Evolutionary conservation across 2,113 vertebrate species (phyloP).

Genomic region (Epinephelus fuscoguttatus): DNA sequence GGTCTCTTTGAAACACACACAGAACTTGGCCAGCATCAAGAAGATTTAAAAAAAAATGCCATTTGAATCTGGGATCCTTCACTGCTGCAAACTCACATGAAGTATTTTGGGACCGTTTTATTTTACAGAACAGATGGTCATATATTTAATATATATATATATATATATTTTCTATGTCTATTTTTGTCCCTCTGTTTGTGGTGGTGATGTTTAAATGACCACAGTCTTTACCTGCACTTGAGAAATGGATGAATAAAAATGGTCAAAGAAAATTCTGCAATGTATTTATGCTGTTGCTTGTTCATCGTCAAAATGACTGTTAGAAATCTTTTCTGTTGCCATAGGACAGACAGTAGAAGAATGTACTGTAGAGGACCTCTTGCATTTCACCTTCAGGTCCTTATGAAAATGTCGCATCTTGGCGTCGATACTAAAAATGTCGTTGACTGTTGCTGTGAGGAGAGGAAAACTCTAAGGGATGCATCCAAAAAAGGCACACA

Average conservation of each 20-base stretch:
- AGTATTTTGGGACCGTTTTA: conserved; percentile 59
- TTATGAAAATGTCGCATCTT: conserved; percentile 25
- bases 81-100: conserved; percentile 49
- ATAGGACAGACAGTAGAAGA: conserved; percentile 67
- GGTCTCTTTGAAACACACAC: conserved; percentile 11
- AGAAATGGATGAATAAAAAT: conserved; percentile 43
- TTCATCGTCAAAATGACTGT: conserved; percentile 47
- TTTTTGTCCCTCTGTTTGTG: conserved; percentile 59
- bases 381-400: conserved; percentile 55
- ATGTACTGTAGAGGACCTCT: conserved; percentile 61
- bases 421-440: conserved; percentile 2
- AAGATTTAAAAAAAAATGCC: conserved; percentile 18
- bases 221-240: conserved; percentile 53
- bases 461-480: conserved; percentile 4
- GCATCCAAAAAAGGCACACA: conserved; percentile 18
- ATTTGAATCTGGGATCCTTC: conserved; percentile 44
- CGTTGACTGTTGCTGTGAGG: background rate
- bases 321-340: conserved; percentile 62
- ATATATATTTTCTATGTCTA: conserved; percentile 53
- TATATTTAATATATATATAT: conserved; percentile 62
- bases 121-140: conserved; percentile 57
- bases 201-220: conserved; percentile 50
- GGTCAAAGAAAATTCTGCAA: conserved; percentile 27
- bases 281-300: conserved; percentile 54
- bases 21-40: conserved; percentile 34